Evolutionary conservation across 2,113 vertebrate species (phyloP).

Genomic region (Malurus melanocephalus): DNA sequence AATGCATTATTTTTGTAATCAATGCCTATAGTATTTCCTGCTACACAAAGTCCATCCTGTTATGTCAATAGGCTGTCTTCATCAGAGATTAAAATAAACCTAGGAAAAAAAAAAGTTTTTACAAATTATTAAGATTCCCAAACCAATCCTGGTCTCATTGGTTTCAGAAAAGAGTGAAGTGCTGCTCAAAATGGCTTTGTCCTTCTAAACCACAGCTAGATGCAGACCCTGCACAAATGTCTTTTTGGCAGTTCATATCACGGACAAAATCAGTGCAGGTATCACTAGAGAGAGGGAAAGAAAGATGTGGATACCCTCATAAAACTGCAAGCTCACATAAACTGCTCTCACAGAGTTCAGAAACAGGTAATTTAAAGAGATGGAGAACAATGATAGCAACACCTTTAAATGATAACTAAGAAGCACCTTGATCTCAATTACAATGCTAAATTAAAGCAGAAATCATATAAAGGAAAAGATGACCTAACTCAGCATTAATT

Average conservation of each 20-base stretch:
- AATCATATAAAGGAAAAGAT: neutral
- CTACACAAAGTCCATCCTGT: neutral
- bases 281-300: neutral
- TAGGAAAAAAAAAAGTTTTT: neutral
- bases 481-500: neutral
- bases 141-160: neutral
- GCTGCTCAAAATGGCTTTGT: neutral
- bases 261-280: neutral
- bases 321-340: neutral
- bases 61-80: neutral
- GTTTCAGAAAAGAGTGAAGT: neutral
- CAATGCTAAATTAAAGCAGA: neutral
- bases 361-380: neutral
- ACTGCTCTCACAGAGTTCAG: neutral
- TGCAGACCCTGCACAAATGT: neutral
- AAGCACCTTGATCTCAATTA: neutral
- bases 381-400: neutral
- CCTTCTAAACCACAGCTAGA: neutral
- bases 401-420: neutral
- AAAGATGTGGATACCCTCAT: neutral
- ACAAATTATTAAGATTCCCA: neutral
- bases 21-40: neutral
- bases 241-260: neutral
- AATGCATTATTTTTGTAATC: neutral
- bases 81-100: neutral